Conservation (phyloP, 2,888 invertebrate species). For the Drosophila sordidula region DNA sequence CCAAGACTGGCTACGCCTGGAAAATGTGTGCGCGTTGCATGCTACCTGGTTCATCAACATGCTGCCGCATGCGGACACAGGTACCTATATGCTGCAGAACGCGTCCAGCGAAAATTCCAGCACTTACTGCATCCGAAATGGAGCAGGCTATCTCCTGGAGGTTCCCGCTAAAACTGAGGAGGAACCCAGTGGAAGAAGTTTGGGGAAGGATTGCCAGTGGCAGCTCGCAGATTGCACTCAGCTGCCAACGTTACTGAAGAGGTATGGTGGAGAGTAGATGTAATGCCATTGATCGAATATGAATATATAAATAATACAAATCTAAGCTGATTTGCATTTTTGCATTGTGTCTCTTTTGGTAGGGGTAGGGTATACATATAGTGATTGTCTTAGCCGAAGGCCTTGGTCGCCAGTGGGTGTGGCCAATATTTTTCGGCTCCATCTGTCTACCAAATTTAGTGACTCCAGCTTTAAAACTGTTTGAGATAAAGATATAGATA, state of each 20-base stretch:
- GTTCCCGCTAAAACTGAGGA: background rate
- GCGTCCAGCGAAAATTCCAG: constrained; percentile 7
- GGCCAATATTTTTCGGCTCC: too few relatives aligned
- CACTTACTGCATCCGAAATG: constrained; percentile 35
- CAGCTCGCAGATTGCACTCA: constrained; percentile 62
- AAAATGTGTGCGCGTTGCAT: constrained; percentile 39
- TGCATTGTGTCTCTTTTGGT: too few relatives aligned
- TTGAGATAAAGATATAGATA: too few relatives aligned
- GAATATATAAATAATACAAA: too few relatives aligned
- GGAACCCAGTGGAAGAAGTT: background rate
- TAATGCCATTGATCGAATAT: background rate
- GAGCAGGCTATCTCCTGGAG: constrained; percentile 13
- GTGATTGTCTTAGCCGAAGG: too few relatives aligned
- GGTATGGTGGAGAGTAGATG: background rate
- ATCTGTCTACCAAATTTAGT: too few relatives aligned
- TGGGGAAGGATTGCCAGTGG: constrained; percentile 48
- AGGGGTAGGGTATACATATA: too few relatives aligned
- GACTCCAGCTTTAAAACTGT: too few relatives aligned
- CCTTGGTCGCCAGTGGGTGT: too few relatives aligned
- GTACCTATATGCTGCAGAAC: constrained; percentile 19
- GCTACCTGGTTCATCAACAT: constrained; percentile 43
- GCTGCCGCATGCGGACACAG: background rate
- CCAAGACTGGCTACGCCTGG: constrained; percentile 31
- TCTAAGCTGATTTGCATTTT: too few relatives aligned
- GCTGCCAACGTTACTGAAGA: constrained; percentile 18